Conservation (phyloP, 2,888 invertebrate species). For the Schizotus pectinicornis region DNA sequence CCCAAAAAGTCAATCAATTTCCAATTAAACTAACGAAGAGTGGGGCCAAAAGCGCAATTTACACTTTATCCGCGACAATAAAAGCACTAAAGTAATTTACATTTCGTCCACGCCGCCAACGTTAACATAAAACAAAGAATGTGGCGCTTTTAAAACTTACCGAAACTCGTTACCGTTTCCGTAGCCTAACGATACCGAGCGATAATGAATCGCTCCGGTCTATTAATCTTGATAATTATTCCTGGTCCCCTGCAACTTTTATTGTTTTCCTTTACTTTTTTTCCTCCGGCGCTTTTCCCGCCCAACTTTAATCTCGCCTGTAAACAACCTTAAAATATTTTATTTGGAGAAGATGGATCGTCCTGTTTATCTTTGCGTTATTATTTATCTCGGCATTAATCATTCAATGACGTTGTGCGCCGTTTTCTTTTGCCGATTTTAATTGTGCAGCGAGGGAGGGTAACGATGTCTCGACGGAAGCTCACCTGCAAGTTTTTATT, state of each 20-base stretch:
- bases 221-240: slow-evolving; percentile 42
- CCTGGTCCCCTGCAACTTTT: slow-evolving; percentile 33
- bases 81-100: slow-evolving; percentile 22
- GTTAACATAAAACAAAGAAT: slow-evolving; percentile 36
- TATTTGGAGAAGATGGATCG: background rate
- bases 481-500: slow-evolving; percentile 19
- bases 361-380: slow-evolving; percentile 1
- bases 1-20: slow-evolving; percentile 13
- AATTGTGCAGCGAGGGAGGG: background rate
- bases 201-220: slow-evolving; percentile 38
- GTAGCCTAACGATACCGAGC: slow-evolving; percentile 31
- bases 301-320: background rate
- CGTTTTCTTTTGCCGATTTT: background rate
- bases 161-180: slow-evolving; percentile 39
- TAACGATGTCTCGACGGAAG: background rate
- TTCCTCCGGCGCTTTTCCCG: slow-evolving; percentile 19
- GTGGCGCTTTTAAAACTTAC: slow-evolving; percentile 36
- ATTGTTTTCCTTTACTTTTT: slow-evolving; percentile 30
- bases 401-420: too few relatives aligned
- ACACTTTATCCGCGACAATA: slow-evolving; percentile 9
- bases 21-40: slow-evolving; percentile 11
- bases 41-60: background rate
- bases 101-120: slow-evolving; percentile 7
- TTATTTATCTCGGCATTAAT: too few relatives aligned
- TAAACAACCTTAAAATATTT: slow-evolving; percentile 7